These are phyloP conservation scores for Microcebus jonahi DNA, from an alignment of 2,113 vertebrate species.

Conservation along the genomic window DNA sequence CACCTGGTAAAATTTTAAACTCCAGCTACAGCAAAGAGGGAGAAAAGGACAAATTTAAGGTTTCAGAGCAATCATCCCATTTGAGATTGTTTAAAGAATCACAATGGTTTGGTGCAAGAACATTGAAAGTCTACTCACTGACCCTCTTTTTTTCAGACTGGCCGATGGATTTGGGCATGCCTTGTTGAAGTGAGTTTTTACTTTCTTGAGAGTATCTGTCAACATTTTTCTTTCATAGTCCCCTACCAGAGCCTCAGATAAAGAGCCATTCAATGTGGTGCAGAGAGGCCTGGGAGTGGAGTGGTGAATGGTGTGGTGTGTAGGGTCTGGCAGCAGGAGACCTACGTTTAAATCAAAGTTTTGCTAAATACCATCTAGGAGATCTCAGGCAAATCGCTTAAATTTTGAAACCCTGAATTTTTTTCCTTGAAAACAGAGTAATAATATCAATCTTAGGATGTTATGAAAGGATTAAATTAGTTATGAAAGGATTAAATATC, in stretches of 20 bases:
- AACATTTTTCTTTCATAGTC: background rate
- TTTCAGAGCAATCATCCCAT: background rate
- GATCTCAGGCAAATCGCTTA: background rate
- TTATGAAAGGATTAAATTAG: background rate
- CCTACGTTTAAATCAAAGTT: background rate
- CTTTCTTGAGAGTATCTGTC: background rate
- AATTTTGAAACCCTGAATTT: background rate
- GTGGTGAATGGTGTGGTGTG: accelerated
- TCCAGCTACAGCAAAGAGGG: background rate
- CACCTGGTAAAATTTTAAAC: background rate
- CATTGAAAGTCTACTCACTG: background rate
- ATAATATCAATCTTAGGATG: background rate
- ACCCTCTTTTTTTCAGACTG: background rate
- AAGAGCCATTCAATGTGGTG: background rate
- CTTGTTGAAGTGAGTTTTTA: background rate
- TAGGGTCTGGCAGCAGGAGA: background rate
- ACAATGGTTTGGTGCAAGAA: background rate
- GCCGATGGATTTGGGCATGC: background rate
- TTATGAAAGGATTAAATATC: background rate
- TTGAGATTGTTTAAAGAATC: background rate
- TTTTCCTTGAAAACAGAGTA: background rate
- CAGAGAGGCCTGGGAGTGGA: background rate
- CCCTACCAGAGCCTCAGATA: background rate
- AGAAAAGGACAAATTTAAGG: background rate
- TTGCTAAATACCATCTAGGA: background rate